Base-by-base conservation (phyloP, 1,140 invertebrate genomes). In the Oncopeltus fasciatus region DNA sequence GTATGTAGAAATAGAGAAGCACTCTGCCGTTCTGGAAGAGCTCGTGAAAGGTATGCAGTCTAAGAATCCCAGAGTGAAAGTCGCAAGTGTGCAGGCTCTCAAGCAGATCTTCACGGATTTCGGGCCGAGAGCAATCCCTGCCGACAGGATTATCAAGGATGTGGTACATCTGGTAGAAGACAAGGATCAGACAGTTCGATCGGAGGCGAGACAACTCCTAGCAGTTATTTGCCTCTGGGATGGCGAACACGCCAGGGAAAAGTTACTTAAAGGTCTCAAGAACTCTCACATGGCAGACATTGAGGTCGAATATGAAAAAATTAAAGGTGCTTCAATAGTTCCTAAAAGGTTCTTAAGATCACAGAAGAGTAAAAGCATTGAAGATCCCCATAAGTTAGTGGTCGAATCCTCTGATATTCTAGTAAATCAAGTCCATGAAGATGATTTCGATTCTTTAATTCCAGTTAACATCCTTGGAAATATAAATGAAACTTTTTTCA, bases 1-100 rank as follows among this genome's bases (percentile, higher is more conserved):
- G 88, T 96, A 88, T 71, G 82, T 97, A 68, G 94, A 98, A 77
- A 92, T 95, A 68, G 95, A 98, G 71, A 96, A 95, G 74, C 86
- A 91, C 65, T 94, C 97, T 68, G 73, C 82, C 43, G 90, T 94
- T 0, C 77, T 89, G 72, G 94, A 98, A 70, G 92, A 95, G 74
- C 75, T 97, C 5, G 75, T 95, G 2, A 95, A 95, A 76, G 94
- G 93, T 27, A 85, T 94, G 71, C 91, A 95, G 67, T 84, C 86
- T 62, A 98, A 98, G 74, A 95, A 95, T 75, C 95, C 95, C 0
- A 98, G 97, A 78, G 90, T 95, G 65, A 87, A 94, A 2, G 75
- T 87, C 2, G 91, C 85, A 0, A 94, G 88, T 73, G 80, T 93
- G 16, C 76, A 82, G 16, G 80, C 85, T 20, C 71, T 91, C 8